Base-by-base conservation (phyloP, 2,888 invertebrate species). In the Holacanthella duospinosa region DNA sequence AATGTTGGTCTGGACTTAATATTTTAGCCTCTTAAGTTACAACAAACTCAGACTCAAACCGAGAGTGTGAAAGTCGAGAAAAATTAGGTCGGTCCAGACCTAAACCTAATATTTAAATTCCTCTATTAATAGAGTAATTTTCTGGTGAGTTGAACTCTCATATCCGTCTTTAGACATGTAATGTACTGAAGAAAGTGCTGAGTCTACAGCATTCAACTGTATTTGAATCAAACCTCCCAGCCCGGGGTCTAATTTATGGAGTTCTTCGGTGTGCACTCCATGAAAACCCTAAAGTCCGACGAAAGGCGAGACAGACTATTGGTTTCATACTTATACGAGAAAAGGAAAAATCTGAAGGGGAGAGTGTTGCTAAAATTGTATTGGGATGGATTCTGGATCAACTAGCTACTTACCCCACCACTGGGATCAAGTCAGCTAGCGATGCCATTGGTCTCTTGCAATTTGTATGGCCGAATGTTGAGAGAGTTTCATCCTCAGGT, bases 301-400 rank as follows among this genome's bases (percentile, higher is more conserved):
- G 61, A 54, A 71, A 70, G 58, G 64, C 67, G 4, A 55, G 72
- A 27, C 26, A 56, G 29, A 64, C 66, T 12, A 60, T 71, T 54
- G 67, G 64, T 28, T 58, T 54, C 16, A 61, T 64, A 16, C 43
- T 72, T 9, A 61, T 66, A 26, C 53, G 29, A 9, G 61, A 64
- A 29, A 55, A 61, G 19, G 66, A 66, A 4, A 67, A 65, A 26
- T 59, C 61, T 1, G 29, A 58, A 16, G 48, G 29, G 12, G 55
- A 29, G 2, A 60, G 43, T 21, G 43, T 71, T 16, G 43, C 63
- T 3, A 70, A 71, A 61, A 57, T 72, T 19, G 67, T 68, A 0
- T 43, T 72, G 16, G 70, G 70, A 1, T 72, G 71, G 71, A 64
- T 70, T 36, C 57, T 71, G 4, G 72, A 72, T 62, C 71, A 72